Evolutionary conservation across 2,113 vertebrate genomes (phyloP).

Genomic region (Ailuropoda melanoleuca): DNA sequence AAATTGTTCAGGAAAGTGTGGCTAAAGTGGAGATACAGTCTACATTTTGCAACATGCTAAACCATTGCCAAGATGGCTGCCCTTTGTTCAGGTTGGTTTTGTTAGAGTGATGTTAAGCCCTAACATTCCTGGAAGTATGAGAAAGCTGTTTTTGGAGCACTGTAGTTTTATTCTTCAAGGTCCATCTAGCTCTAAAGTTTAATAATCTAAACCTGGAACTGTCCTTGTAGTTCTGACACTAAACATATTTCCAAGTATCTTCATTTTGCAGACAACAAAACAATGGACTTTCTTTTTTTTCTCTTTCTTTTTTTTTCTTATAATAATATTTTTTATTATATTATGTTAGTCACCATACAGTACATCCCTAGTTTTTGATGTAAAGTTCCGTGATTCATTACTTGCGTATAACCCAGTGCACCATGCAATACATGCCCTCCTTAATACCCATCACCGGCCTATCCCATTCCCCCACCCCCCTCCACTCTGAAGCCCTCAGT

Average conservation of each 20-base stretch:
- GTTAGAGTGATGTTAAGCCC: not conserved
- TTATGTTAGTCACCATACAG: no score
- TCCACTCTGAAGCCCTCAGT: no score
- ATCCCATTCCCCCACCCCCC: no score
- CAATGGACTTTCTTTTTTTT: not conserved
- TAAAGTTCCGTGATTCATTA: no score
- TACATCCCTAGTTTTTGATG: no score
- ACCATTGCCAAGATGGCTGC: not conserved
- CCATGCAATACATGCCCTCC: no score
- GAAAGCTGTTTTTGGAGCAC: not conserved
- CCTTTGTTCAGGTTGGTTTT: not conserved
- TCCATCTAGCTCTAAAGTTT: not conserved
- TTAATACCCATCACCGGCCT: no score
- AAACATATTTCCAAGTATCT: not conserved
- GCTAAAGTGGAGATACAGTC: not conserved
- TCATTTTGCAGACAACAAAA: conserved; percentile 33
- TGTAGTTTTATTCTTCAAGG: not conserved
- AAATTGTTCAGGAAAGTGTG: not conserved
- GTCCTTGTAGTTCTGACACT: not conserved
- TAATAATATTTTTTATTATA: no score
- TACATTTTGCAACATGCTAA: conserved; percentile 23
- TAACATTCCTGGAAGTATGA: not conserved
- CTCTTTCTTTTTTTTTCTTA: no score
- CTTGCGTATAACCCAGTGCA: no score
- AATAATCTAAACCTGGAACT: not conserved